These are phyloP conservation scores for Zaprionus inermis DNA, from an alignment of 1,140 invertebrate species.

Conservation along the genomic window DNA sequence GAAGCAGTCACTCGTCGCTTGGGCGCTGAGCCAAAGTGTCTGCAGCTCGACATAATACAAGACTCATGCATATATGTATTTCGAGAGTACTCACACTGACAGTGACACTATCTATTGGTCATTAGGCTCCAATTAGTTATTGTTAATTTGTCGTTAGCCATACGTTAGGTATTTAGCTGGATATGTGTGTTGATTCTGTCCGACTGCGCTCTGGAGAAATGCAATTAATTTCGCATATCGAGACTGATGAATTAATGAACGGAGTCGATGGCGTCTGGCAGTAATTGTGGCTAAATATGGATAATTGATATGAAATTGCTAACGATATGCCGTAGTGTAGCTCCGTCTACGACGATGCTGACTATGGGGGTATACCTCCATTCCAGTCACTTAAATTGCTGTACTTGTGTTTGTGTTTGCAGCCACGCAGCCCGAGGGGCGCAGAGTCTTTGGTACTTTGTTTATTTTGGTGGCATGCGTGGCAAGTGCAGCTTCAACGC, in stretches of 20 bases:
- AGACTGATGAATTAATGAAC: slow-evolving; percentile 20
- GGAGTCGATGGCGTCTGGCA: slow-evolving; percentile 5
- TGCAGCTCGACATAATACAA: background rate
- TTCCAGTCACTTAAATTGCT: slow-evolving; percentile 47
- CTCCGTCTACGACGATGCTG: background rate
- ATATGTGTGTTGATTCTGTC: slow-evolving; percentile 30
- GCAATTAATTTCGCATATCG: slow-evolving; percentile 39
- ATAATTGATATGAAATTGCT: slow-evolving; percentile 6
- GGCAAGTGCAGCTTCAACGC: slow-evolving; percentile 66
- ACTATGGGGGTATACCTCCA: background rate
- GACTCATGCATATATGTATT: slow-evolving; percentile 18
- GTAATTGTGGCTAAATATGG: background rate
- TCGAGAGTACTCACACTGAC: slow-evolving; percentile 29
- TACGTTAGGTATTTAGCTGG: background rate
- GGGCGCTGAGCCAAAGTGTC: slow-evolving; percentile 45
- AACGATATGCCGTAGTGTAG: background rate
- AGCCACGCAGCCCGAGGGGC: background rate
- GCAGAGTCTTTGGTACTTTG: slow-evolving; percentile 36
- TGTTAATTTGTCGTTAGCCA: slow-evolving; percentile 72
- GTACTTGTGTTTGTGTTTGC: slow-evolving; percentile 49
- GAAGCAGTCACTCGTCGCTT: slow-evolving; percentile 19
- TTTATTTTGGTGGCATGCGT: slow-evolving; percentile 72
- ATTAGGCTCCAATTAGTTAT: slow-evolving; percentile 76
- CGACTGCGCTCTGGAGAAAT: slow-evolving; percentile 19
- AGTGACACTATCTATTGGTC: slow-evolving; percentile 53